Conservation (phyloP, 35 echinoderm and acorn worm species). For the Ophioderma brevispina region DNA sequence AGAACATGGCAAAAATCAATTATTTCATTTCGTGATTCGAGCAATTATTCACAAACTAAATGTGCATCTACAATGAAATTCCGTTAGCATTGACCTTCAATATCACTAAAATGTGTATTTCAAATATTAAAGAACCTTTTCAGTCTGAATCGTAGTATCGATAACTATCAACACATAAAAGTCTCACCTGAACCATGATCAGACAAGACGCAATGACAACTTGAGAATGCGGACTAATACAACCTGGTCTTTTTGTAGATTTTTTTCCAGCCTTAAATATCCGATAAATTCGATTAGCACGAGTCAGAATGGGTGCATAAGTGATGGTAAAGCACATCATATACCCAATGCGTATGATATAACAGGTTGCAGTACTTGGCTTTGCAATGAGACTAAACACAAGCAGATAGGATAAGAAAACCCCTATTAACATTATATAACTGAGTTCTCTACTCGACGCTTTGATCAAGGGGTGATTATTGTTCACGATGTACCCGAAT, state of each 20-base stretch:
- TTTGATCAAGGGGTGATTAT: slow-evolving; percentile 64
- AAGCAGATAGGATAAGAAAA: slow-evolving; percentile 51
- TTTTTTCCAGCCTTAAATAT: slow-evolving; percentile 76
- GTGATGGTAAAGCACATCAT: slow-evolving; percentile 67
- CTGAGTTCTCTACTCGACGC: slow-evolving; percentile 88
- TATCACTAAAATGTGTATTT: too few species aligned
- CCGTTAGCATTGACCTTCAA: too few species aligned
- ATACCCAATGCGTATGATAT: slow-evolving; percentile 40
- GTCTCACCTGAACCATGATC: slow-evolving; percentile 63
- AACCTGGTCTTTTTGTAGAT: slow-evolving; percentile 57
- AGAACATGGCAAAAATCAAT: too few species aligned
- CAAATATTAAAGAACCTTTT: too few species aligned
- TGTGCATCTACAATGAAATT: too few species aligned
- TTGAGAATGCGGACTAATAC: slow-evolving; percentile 81
- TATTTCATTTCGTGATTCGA: too few species aligned
- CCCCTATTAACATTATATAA: slow-evolving; percentile 73
- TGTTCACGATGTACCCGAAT: slow-evolving; percentile 34
- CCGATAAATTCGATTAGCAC: slow-evolving; percentile 70
- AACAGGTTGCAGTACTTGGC: slow-evolving; percentile 40
- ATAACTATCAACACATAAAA: too few species aligned
- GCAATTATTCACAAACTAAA: too few species aligned
- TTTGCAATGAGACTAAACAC: slow-evolving; percentile 43
- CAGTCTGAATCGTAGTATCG: too few species aligned
- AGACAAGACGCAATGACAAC: slow-evolving; percentile 52
- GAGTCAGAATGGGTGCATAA: slow-evolving; percentile 69